Percentiles rank a stretch among this genome's conserved stretches.
phyloP scores from a whole-genome alignment of 2,888 invertebrate species.

The Herminia tarsipennalis region DNA sequence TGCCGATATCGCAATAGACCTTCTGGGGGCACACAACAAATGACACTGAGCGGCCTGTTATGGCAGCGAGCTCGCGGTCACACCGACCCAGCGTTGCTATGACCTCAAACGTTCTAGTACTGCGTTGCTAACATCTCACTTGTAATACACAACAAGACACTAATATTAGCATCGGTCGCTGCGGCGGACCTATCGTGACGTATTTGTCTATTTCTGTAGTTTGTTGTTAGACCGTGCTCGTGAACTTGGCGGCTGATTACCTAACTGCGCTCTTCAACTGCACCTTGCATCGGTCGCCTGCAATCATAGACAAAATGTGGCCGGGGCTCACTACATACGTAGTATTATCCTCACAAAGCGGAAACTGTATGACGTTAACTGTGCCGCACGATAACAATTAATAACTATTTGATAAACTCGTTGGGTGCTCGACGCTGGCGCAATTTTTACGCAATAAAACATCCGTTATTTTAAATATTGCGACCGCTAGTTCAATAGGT shows the following conservation, averaged over 20 bases:
- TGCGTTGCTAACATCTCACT: conserved; percentile 1
- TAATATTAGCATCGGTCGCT: conserved; percentile 27
- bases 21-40: not conserved
- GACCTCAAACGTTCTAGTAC: conserved; percentile 18
- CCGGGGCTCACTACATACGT: too few species aligned
- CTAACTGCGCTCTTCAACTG: too few species aligned
- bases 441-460: too few species aligned
- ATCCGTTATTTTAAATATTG: too few species aligned
- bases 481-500: too few species aligned
- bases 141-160: conserved; percentile 9
- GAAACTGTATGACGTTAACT: not conserved
- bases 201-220: conserved; percentile 42
- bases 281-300: too few species aligned
- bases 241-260: conserved; percentile 60
- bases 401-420: conserved; percentile 2
- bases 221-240: conserved; percentile 37
- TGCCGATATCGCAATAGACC: not conserved
- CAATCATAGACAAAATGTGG: too few species aligned
- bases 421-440: not conserved
- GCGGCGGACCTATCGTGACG: conserved; percentile 18
- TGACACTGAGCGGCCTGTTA: conserved; percentile 2
- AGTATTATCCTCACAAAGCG: not conserved
- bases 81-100: not conserved
- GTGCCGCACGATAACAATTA: conserved; percentile 4
- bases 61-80: not conserved